Base-by-base conservation (phyloP, 2,113 vertebrate species). In the Trochalopteron elliotii region DNA sequence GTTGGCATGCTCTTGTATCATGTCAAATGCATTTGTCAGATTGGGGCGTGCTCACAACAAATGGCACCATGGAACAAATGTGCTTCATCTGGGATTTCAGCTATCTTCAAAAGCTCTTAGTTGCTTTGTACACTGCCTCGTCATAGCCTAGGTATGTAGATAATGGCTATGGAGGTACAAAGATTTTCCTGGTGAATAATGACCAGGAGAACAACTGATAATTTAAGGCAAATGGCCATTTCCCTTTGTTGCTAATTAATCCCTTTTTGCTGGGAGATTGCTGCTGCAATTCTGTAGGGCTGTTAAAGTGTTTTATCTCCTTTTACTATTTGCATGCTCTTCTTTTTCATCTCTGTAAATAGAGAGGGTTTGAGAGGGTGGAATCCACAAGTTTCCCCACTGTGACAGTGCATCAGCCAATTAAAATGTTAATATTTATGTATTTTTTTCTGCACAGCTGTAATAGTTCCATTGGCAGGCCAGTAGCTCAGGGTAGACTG, bases 221-320 rank as follows among this genome's bases (percentile, higher is more conserved):
- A 88, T 90, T 90, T 91, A 80, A 90, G 82, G 83, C 50, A 69
- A 96, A 95, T 75, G 63, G 81, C 83, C 50, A 0, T 89, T 95
- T 92, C 37, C 80, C 80, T 92, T 93, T 94, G 80, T 92, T 87
- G 47, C 87, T 93, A 89, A 95, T 91, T 91, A 94, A 87, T 91
- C 87, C 65, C 61, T 89, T 93, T 95, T 65, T 92, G 74, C 89
- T 82, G 12, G 57, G 94, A 94, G 80, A 89, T 70, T 53, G 57
- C 77, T 65, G 31, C 57, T 40, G 67, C 74, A 80, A 2, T 96
- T 89, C 63, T 70, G 69, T 68, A 23, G 74, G 28, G 52, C 39
- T 80, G 71, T 87, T 91, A 49, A 89, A 91, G 67, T 90, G 71
- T 72, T 95, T 96, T 96, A 74, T 90, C 90, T 86, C 45, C 47